These are phyloP conservation scores for Epicampocera succincta DNA, from an alignment of 2,888 invertebrate species.

Conservation along the genomic window DNA sequence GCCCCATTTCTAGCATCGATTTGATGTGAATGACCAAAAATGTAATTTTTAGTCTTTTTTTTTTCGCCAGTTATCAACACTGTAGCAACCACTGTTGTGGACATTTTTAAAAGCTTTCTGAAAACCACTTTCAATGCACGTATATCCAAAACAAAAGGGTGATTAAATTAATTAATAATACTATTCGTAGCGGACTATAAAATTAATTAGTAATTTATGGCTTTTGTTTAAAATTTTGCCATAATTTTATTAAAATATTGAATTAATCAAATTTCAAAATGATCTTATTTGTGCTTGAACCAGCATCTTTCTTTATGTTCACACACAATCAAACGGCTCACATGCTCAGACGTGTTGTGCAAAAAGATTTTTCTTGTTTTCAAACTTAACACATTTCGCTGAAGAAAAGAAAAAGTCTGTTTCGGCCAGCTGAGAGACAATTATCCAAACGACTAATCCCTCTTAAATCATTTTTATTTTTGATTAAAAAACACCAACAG, in stretches of 20 bases:
- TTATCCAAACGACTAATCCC: slow-evolving; percentile 64
- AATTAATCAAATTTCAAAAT: slow-evolving; percentile 53
- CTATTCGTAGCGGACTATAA: slow-evolving; percentile 37
- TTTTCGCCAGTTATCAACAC: too few relatives aligned
- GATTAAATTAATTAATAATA: slow-evolving; percentile 62
- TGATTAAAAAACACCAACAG: not conserved
- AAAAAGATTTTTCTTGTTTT: too few relatives aligned
- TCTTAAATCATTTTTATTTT: slow-evolving; percentile 58
- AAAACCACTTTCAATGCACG: slow-evolving; percentile 20
- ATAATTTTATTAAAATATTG: slow-evolving; percentile 54
- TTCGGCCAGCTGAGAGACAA: slow-evolving; percentile 27
- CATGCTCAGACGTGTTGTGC: too few relatives aligned
- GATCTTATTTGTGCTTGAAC: not conserved
- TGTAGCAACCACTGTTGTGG: slow-evolving; percentile 18
- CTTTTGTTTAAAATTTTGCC: slow-evolving; percentile 44
- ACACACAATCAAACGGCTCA: too few relatives aligned
- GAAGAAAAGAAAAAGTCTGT: not conserved
- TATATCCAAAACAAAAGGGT: slow-evolving; percentile 43
- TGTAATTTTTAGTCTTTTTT: too few relatives aligned
- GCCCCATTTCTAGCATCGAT: too few relatives aligned
- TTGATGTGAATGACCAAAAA: too few relatives aligned
- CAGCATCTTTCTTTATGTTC: not conserved
- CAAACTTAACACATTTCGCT: too few relatives aligned
- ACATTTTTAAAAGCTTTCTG: not conserved
- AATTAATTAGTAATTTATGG: slow-evolving; percentile 55